These are phyloP conservation scores for Vollenhovia emeryi DNA, from an alignment of 1,140 invertebrate species.

Conservation along the genomic window DNA sequence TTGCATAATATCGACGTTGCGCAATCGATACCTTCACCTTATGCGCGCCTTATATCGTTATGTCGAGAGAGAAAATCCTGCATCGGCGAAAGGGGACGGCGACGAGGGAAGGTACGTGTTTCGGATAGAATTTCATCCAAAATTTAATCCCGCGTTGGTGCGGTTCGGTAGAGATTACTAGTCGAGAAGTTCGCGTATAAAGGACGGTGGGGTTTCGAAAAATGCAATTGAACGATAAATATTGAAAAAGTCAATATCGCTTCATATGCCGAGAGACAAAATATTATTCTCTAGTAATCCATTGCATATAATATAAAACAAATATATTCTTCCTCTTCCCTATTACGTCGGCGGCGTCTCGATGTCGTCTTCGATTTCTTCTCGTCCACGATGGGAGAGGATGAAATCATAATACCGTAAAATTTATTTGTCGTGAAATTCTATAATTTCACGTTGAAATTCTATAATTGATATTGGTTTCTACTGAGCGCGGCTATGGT, in stretches of 20 bases:
- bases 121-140: slow-evolving; percentile 36
- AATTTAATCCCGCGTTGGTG: neutral
- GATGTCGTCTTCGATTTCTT: neutral
- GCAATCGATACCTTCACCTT: slow-evolving; percentile 74
- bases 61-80: slow-evolving; percentile 69
- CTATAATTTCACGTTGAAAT: neutral
- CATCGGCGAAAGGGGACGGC: neutral
- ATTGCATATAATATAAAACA: neutral
- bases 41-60: slow-evolving; percentile 67
- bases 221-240: neutral
- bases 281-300: neutral
- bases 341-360: neutral
- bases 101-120: neutral
- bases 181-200: neutral
- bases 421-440: slow-evolving; percentile 1
- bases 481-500: neutral
- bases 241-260: neutral
- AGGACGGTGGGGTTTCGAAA: neutral
- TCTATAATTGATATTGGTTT: neutral
- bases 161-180: neutral
- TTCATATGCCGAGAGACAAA: neutral
- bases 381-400: neutral
- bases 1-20: slow-evolving; percentile 72
- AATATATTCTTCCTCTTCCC: neutral
- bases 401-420: neutral